Conservation (phyloP, 2,888 invertebrate genomes). For the Patella caerulea region DNA sequence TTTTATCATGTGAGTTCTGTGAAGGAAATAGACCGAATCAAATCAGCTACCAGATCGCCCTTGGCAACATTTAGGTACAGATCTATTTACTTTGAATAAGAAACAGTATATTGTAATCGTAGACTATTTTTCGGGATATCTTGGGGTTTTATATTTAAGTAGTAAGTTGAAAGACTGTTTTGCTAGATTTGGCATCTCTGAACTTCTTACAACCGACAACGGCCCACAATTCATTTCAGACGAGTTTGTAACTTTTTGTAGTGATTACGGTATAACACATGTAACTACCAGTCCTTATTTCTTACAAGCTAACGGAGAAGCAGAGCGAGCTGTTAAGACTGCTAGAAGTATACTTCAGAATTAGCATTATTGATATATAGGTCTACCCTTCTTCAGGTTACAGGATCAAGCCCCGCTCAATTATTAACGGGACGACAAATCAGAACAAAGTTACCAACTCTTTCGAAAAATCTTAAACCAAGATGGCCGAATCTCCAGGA, state of each 20-base stretch:
- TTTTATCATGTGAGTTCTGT: too few species aligned
- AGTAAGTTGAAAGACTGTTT: not conserved
- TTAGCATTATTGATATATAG: constrained; percentile 17
- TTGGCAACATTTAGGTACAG: too few species aligned
- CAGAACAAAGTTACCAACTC: not conserved
- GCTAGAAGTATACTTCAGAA: constrained; percentile 20
- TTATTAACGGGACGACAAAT: not conserved
- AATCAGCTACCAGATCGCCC: too few species aligned
- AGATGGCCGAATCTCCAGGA: constrained; percentile 3
- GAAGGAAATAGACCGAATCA: not conserved
- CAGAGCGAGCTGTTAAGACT: constrained; percentile 19
- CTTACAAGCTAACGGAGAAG: constrained; percentile 26
- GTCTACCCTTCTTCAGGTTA: constrained; percentile 16
- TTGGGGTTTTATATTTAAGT: constrained; percentile 21
- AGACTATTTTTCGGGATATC: constrained; percentile 32
- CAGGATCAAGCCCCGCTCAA: constrained; percentile 10
- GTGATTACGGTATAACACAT: too few species aligned
- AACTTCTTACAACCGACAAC: constrained; percentile 24
- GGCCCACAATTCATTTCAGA: constrained; percentile 21
- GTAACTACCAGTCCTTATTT: not conserved
- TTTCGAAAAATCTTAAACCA: constrained; percentile 8
- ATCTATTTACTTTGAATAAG: not conserved
- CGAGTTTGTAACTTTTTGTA: too few species aligned
- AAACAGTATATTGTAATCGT: constrained; percentile 20
- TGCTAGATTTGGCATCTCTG: too few species aligned